Evolutionary conservation across 2,113 vertebrate species (phyloP).

Genomic region (Ictidomys tridecemlineatus): DNA sequence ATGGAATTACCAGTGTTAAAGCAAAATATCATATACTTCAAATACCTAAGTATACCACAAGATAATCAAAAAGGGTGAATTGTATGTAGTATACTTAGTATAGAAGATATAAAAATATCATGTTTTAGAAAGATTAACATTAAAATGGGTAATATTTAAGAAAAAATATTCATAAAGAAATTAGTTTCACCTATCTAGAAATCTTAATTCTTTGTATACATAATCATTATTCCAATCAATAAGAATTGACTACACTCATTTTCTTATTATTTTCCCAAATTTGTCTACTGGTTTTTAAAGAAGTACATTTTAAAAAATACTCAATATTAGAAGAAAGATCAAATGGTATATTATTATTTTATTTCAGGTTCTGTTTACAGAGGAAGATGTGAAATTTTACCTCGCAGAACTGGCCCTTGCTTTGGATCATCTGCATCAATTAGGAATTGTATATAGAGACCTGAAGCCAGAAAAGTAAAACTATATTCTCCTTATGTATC

Average conservation of each 20-base stretch:
- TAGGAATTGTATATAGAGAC: constrained; percentile 99
- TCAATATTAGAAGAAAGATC: constrained; percentile 88
- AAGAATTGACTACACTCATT: not conserved
- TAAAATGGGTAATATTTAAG: constrained; percentile 51
- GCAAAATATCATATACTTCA: not conserved
- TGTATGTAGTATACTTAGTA: not conserved
- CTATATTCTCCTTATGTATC: constrained; percentile 84
- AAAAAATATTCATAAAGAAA: not conserved
- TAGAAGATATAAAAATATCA: constrained; percentile 4
- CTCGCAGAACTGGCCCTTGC: constrained; percentile 99
- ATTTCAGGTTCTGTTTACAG: constrained; percentile 99
- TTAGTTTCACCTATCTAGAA: constrained; percentile 35
- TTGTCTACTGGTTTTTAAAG: constrained; percentile 49
- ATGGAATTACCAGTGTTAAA: constrained; percentile 2
- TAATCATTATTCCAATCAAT: not conserved
- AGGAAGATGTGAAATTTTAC: constrained; percentile 99
- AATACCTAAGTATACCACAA: not conserved
- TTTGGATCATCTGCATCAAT: constrained; percentile 98
- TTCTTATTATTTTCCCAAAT: constrained; percentile 39
- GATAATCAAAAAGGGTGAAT: not conserved
- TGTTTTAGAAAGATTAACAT: constrained; percentile 6
- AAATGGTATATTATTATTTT: constrained; percentile 98
- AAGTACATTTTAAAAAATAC: constrained; percentile 76
- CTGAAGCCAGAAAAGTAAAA: constrained; percentile 99
- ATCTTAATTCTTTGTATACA: not conserved